These are phyloP conservation scores for Mesopsocus fuscifrons DNA, from an alignment of 2,888 invertebrate genomes.

Conservation along the genomic window DNA sequence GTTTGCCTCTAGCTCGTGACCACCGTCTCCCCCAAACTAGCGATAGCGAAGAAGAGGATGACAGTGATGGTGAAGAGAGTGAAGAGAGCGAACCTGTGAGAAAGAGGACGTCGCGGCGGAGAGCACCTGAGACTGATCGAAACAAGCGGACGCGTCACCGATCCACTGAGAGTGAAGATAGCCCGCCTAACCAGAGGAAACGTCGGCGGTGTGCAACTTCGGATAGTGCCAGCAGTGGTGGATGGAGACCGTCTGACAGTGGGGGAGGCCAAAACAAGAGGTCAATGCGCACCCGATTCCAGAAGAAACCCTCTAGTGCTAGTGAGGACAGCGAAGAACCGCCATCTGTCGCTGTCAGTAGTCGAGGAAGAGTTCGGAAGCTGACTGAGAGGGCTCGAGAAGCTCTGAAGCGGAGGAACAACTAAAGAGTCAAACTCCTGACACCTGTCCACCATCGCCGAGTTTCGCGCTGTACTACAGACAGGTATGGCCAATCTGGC, in stretches of 20 bases:
- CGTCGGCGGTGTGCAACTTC: constrained; percentile 8
- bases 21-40: constrained; percentile 12
- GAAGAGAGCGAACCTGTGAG: not conserved
- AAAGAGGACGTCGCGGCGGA: not conserved
- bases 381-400: constrained; percentile 58
- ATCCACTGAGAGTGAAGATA: not conserved
- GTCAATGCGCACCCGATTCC: too few species aligned
- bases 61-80: constrained; percentile 11
- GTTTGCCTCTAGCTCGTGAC: too few species aligned
- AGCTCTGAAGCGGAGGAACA: not conserved
- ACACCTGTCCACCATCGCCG: too few species aligned
- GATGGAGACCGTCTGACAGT: constrained; percentile 9
- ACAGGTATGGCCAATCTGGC: too few species aligned
- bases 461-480: too few species aligned
- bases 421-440: too few species aligned
- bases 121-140: constrained; percentile 6
- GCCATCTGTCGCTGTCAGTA: constrained; percentile 41
- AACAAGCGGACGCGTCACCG: not conserved
- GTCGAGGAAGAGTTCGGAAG: constrained; percentile 66
- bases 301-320: too few species aligned
- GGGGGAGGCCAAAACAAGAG: not conserved
- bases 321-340: constrained; percentile 16
- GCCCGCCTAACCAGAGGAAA: constrained; percentile 2
- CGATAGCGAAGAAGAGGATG: constrained; percentile 18
- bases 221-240: constrained; percentile 8